phyloP scores from a whole-genome alignment of 2,888 invertebrate species.

The Xylocampa areola region DNA sequence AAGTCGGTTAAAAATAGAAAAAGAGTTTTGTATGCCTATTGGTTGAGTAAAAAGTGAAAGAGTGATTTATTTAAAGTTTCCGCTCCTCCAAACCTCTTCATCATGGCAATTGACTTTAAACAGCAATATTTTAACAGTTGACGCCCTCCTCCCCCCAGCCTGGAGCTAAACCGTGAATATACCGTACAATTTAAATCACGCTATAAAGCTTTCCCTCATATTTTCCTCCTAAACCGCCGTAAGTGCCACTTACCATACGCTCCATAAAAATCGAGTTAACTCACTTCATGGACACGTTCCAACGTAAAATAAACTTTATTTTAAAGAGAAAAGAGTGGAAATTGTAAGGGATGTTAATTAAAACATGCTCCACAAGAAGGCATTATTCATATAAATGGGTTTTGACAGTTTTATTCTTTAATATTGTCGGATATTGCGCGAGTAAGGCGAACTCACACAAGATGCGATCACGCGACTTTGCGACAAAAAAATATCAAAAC shows the following conservation, averaged over 20 bases:
- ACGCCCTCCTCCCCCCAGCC: constrained; percentile 10
- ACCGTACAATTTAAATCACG: constrained; percentile 62
- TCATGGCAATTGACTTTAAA: constrained; percentile 24
- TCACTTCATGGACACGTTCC: constrained; percentile 31
- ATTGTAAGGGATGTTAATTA: constrained; percentile 7
- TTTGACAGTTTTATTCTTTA: constrained; percentile 85
- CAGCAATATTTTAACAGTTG: constrained; percentile 27
- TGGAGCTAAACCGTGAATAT: constrained; percentile 40
- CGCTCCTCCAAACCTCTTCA: constrained; percentile 1
- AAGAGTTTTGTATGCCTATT: too few relatives aligned
- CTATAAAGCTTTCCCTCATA: constrained; percentile 60
- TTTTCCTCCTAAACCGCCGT: constrained; percentile 61
- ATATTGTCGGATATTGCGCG: constrained; percentile 68
- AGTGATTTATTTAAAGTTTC: constrained; percentile 7
- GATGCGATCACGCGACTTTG: neutral
- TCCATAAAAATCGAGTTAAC: constrained; percentile 68
- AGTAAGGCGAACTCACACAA: constrained; percentile 14
- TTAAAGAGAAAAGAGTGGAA: constrained; percentile 8
- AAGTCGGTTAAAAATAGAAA: too few relatives aligned
- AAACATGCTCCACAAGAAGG: constrained; percentile 60
- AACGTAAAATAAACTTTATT: constrained; percentile 34
- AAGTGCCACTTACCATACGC: constrained; percentile 74
- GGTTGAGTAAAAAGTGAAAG: too few relatives aligned
- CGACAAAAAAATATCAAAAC: too few relatives aligned
- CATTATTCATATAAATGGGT: constrained; percentile 83